Evolutionary conservation across 2,888 invertebrate species (phyloP).

Genomic region (Watsonalla binaria): DNA sequence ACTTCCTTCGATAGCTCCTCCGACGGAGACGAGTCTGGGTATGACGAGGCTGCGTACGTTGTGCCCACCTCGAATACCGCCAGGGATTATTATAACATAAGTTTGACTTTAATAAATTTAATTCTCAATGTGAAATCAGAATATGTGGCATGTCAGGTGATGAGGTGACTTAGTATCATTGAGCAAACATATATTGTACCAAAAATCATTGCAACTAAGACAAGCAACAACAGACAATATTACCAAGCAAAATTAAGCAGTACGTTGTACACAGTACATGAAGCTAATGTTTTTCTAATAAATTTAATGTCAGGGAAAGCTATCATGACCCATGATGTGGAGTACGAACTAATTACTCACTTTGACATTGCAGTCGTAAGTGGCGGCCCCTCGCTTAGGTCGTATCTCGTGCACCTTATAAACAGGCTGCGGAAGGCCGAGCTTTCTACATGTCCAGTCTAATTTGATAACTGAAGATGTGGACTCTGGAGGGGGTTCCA

Average conservation of each 20-base stretch:
- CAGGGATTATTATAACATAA: not conserved
- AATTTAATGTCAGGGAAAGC: too few relatives aligned
- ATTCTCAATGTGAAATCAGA: too few relatives aligned
- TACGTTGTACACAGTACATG: too few relatives aligned
- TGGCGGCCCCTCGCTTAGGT: constrained; percentile 49
- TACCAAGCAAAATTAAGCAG: too few relatives aligned
- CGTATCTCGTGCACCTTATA: constrained; percentile 53
- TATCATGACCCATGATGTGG: not conserved
- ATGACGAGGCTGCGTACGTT: constrained; percentile 52
- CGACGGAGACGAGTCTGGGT: constrained; percentile 63
- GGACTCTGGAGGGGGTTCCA: constrained; percentile 67
- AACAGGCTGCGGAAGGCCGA: constrained; percentile 61
- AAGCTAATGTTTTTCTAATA: too few relatives aligned
- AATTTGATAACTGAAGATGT: constrained; percentile 56
- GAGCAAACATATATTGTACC: too few relatives aligned
- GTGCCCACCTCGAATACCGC: constrained; percentile 48
- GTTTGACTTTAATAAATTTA: too few relatives aligned
- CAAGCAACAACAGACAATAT: too few relatives aligned
- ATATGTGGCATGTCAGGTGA: too few relatives aligned
- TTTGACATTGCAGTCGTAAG: constrained; percentile 61
- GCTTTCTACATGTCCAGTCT: constrained; percentile 68
- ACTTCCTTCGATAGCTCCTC: constrained; percentile 63
- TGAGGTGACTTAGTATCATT: too few relatives aligned
- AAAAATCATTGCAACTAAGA: too few relatives aligned
- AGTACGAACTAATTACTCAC: constrained; percentile 31